Base-by-base conservation (phyloP, 2,113 vertebrate species). In the Xenus cinereus region DNA sequence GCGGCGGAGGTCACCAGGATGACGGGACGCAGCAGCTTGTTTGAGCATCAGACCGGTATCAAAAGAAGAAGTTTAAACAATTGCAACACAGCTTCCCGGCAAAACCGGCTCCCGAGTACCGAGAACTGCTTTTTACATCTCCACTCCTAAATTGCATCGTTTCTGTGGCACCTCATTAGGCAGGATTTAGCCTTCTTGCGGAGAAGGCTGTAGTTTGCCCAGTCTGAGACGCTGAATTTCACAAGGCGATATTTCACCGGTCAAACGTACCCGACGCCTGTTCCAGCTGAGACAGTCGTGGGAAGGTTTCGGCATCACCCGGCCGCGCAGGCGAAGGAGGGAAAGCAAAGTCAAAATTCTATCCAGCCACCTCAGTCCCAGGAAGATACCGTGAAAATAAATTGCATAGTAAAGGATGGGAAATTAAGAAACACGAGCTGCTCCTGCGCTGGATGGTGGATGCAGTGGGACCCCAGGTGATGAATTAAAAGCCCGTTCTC, bases 1-100 rank as follows among this genome's bases (percentile, higher is more conserved):
- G 33, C 3, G 6, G 94, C 87, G 83, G 69, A 91, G 75, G 79
- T 87, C 92, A 93, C 84, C 81, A 84, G 85, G 89, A 95, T 7
- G 0, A 94, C 1, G 5, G 41, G 84, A 91, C 50, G 92, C 85
- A 91, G 91, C 56, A 39, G 62, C 35, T 96, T 51, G n/a, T 41
- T 94, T 91, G 62, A 89, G 88, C 93, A 74, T 94, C 91, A 93
- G 68, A 69, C 45, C 63, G 57, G 35, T 84, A 43, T 66, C 13
- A 35, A 89, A 91, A 64, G 75, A 53, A 28, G 8, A 56, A 23
- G 24, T 86, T 89, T 41, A 67, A 95, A 93, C 89, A 53, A 28
- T 37, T 74, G 69, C 79, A 46, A 85, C 93, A 94, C 79, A 84
- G 54, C 69, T 87, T 69, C 53, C 46, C 7, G 62, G 63, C 62